Conservation (phyloP, 2,797 vertebrate genomes). For the Scomberomorus guttatus region DNA sequence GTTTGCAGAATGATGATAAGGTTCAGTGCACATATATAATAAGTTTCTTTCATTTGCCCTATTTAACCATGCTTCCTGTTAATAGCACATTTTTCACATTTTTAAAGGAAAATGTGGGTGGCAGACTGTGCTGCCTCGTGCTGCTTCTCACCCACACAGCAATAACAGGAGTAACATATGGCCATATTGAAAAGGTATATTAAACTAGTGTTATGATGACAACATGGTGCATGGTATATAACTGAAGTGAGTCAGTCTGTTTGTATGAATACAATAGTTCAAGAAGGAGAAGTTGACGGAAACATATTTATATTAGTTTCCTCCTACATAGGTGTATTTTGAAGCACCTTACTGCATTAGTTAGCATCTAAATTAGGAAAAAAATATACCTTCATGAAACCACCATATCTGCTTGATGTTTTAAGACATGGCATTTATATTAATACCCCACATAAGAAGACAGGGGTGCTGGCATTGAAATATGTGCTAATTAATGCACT, state of each 20-base stretch:
- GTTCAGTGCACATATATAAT: constrained; percentile 3
- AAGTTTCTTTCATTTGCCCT: constrained; percentile 26
- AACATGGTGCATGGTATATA: background rate
- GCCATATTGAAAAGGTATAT: constrained; percentile 14
- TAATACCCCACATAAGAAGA: background rate
- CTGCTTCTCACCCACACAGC: constrained; percentile 39
- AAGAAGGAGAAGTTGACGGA: background rate
- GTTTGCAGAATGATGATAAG: constrained; percentile 9
- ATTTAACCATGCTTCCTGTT: constrained; percentile 15
- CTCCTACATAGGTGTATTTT: constrained; percentile 12
- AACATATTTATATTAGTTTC: constrained; percentile 5
- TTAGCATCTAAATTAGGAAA: constrained; percentile 20
- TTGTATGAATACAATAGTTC: background rate
- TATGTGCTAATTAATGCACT: background rate
- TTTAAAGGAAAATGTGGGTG: constrained; percentile 44
- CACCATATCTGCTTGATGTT: background rate
- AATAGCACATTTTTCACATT: constrained; percentile 14
- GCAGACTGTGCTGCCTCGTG: constrained; percentile 21
- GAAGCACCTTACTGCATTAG: constrained; percentile 18
- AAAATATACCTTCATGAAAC: background rate
- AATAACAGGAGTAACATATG: constrained; percentile 29
- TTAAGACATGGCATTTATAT: background rate
- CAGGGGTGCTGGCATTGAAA: background rate
- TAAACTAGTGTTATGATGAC: background rate
- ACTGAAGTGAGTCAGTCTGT: background rate